Base-by-base conservation (phyloP, 2,888 invertebrate species). In the Rambutsinella grinnellia region DNA sequence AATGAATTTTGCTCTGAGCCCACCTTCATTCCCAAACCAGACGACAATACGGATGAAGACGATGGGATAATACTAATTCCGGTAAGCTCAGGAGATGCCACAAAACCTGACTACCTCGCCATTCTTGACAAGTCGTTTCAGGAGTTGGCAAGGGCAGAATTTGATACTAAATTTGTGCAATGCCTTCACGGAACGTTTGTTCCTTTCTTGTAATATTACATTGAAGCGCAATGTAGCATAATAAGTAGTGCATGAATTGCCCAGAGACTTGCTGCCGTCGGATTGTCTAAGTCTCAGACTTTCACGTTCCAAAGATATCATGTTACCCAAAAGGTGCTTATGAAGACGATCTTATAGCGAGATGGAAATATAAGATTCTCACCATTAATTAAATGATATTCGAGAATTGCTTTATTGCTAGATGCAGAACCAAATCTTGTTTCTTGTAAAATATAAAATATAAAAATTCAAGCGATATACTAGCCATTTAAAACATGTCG, bases 21-120 rank as follows among this genome's bases (percentile, higher is more conserved):
- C 2, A 85, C 88, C 26, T 89, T 89, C 81, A 86, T 89, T 3
- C 85, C 87, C 0, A 81, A 85, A 27, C 88, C 88, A 3, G 85
- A 85, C 17, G 85, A 85, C 1, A 82, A 69, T 47, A 76, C 80
- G 0, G 85, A 85, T 27, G 89, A 89, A 83, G 89, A 89, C 80
- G 88, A 88, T 76, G 89, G 88, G 10, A 80, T 86, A 1, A 58
- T 86, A 5, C 76, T 86, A 36, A 81, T 84, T n/a, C 81, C 85
- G 24, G 85, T 85, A 2, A 84, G 85, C 26, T 85, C 86, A 60
- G 80, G 84, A 10, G 79, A 83, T 47, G 71, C 78, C 24, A 79
- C 63, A 26, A 76, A 81, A 36, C 83, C 84, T n/a, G 84, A 85
- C 27, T 84, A 83, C 56, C 78, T 88, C 23, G 81, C 86, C 15